phyloP scores from a whole-genome alignment of 2,797 vertebrate species.

The Furcifer pardalis region DNA sequence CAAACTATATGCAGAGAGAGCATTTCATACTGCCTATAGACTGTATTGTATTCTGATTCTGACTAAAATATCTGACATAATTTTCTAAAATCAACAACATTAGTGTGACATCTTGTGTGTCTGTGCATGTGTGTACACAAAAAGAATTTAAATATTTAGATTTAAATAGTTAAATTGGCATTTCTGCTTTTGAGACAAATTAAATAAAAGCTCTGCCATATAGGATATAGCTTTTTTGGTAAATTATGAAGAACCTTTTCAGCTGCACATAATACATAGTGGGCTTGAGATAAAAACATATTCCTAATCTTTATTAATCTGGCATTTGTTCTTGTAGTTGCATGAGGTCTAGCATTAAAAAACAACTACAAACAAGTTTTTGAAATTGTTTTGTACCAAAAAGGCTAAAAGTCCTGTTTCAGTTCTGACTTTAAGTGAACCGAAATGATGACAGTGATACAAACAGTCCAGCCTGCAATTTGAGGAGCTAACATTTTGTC shows the following conservation, averaged over 20 bases:
- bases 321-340: not conserved
- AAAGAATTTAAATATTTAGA: not conserved
- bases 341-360: slow-evolving; percentile 4
- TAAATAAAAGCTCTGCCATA: not conserved
- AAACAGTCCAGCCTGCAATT: slow-evolving; percentile 5
- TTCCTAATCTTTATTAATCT: not conserved
- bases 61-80: not conserved
- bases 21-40: not conserved
- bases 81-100: not conserved
- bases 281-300: not conserved
- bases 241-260: not conserved
- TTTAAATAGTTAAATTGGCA: not conserved
- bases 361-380: not conserved
- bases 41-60: rapidly evolving
- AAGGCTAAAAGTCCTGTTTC: not conserved
- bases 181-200: not conserved
- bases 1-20: not conserved
- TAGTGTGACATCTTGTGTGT: rapidly evolving
- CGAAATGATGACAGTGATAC: not conserved
- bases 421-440: rapidly evolving
- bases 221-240: not conserved
- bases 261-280: not conserved
- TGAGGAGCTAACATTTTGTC: not conserved
- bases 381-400: not conserved
- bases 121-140: too few relatives aligned